These are phyloP conservation scores for Dunckerocampus dactyliophorus DNA, from an alignment of 2,113 vertebrate genomes.

Conservation along the genomic window DNA sequence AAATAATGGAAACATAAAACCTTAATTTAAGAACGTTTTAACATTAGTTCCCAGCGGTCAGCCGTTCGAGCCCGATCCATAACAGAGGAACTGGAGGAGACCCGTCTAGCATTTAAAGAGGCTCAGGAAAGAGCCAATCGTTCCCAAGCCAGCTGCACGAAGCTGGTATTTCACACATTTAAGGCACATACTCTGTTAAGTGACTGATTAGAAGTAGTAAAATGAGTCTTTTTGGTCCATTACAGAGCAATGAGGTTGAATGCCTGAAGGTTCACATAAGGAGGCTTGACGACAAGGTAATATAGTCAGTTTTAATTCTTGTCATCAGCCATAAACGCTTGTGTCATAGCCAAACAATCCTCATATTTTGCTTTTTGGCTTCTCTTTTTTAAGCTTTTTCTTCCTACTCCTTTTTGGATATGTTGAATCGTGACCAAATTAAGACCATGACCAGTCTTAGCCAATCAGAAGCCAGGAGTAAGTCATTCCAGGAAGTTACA, in stretches of 20 bases:
- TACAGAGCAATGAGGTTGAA: constrained; percentile 67
- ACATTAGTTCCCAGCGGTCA: constrained; percentile 67
- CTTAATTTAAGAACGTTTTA: no score
- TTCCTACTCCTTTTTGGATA: no score
- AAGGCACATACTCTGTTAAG: no score
- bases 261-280: constrained; percentile 61
- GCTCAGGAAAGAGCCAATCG: constrained; percentile 57
- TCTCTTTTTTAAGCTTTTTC: no score
- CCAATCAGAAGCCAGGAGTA: no score
- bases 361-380: no score
- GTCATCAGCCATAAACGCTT: no score
- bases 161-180: constrained; percentile 53
- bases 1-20: no score
- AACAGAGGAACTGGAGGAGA: constrained; percentile 74
- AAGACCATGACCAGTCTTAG: no score
- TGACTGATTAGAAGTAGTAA: neutral
- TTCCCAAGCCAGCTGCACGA: constrained; percentile 53
- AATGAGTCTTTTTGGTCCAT: constrained; percentile 1
- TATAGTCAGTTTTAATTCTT: neutral
- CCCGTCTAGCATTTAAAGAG: constrained; percentile 54
- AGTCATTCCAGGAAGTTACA: no score
- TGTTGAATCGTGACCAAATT: no score
- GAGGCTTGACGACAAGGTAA: constrained; percentile 71
- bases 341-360: no score
- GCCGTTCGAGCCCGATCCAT: constrained; percentile 51